Base-by-base conservation (phyloP, 1,140 invertebrate species). In the Drosophila setifemur region DNA sequence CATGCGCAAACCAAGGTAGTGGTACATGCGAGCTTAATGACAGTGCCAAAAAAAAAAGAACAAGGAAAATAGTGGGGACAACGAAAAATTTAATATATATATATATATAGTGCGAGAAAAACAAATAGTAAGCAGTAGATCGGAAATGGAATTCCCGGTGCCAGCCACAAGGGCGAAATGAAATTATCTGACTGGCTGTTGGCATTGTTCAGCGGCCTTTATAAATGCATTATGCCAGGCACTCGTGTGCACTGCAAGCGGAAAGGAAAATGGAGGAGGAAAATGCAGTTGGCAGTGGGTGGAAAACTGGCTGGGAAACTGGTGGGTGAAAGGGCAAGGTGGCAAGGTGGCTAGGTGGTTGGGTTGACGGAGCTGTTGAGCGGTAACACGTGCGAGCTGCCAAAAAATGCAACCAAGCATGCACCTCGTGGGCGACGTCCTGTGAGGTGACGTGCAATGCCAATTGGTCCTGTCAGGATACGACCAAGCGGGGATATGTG, bases 221-320 rank as follows among this genome's bases (percentile, higher is more conserved):
- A 69, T 64, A 83, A 82, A 83, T 82, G 78, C 78, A 77, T 82
- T 82, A 79, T 82, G 78, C 57, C 74, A 55, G 45, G 77, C 67
- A 82, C 77, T 72, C 72, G 48, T 75, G 52, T 54, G 76, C 75
- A 70, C 40, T 12, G 19, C 33, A 23, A 68, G 40, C 29, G 33
- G 31, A 29, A 31, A 33, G 28, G 39, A 35, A 42, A 60, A 33
- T 11, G 35, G 35, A 9, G 14, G 1, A 0, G 35, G 12, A 11
- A 8, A 23, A 40, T 40, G 18, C 19, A 60, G 18, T 26, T 16
- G 40, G 18, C n/a, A 52, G 25, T 26, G 12, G 6, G 11, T 12
- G 14, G 49, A 9, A 9, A 11, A 11, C 1, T 35, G 12, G 12
- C 31, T 3, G 31, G n/a, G 12, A n/a, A n/a, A n/a, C n/a, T n/a